Percentiles rank a stretch among this genome's conserved stretches.
These are phyloP conservation scores for Plebejus argus DNA, from an alignment of 2,888 invertebrate genomes.

Conservation along the genomic window DNA sequence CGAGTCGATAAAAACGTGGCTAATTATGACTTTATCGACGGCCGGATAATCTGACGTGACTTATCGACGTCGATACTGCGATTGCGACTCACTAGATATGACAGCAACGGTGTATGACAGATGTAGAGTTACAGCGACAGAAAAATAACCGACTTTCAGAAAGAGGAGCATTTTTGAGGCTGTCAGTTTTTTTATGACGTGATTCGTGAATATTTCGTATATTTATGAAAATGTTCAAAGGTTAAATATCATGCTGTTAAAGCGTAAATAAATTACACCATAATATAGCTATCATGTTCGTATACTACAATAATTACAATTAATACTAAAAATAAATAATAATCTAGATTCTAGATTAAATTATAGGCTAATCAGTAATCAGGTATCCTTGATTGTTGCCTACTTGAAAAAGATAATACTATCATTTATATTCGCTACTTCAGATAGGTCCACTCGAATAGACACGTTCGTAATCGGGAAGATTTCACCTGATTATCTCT, in stretches of 20 bases:
- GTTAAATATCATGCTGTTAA: too few species aligned
- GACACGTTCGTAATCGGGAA: slow-evolving; percentile 52
- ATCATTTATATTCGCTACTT: slow-evolving; percentile 49
- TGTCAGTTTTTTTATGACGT: too few species aligned
- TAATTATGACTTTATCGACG: slow-evolving; percentile 56
- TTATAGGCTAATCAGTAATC: slow-evolving; percentile 26
- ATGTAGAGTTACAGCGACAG: background rate
- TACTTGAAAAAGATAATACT: slow-evolving; percentile 44
- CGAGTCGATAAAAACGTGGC: slow-evolving; percentile 56
- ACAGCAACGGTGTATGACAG: slow-evolving; percentile 10
- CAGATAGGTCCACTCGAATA: slow-evolving; percentile 59
- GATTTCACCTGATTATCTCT: slow-evolving; percentile 71
- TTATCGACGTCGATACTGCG: slow-evolving; percentile 42
- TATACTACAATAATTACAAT: background rate
- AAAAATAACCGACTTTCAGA: background rate
- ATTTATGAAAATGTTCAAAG: too few species aligned
- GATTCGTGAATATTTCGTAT: too few species aligned
- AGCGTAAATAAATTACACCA: too few species aligned
- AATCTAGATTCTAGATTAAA: slow-evolving; percentile 30
- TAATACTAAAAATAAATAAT: slow-evolving; percentile 20
- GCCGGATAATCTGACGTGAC: slow-evolving; percentile 56
- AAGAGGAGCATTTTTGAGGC: too few species aligned
- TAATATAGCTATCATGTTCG: background rate
- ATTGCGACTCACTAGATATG: slow-evolving; percentile 20
- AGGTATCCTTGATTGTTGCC: slow-evolving; percentile 38